phyloP scores from a whole-genome alignment of 2,113 vertebrate species.

The Halichoeres trimaculatus region DNA sequence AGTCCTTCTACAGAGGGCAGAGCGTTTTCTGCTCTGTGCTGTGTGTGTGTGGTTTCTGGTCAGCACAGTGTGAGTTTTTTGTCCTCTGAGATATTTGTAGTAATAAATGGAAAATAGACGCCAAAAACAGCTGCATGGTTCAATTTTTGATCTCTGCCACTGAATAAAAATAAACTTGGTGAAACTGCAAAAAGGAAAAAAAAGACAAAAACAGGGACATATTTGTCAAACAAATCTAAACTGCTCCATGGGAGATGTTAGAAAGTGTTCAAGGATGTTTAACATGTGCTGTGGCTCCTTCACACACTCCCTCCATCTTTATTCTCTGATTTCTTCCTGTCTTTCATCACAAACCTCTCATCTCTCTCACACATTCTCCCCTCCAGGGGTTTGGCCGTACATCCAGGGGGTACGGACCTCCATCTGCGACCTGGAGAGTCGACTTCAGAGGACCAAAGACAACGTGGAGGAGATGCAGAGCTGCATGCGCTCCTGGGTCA shows the following conservation, averaged over 20 bases:
- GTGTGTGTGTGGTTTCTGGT: neutral
- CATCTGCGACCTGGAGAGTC: constrained; percentile 86
- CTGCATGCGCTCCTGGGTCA: constrained; percentile 85
- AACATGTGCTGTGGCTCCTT: too few relatives aligned
- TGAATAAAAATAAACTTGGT: too few relatives aligned
- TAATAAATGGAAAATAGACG: neutral
- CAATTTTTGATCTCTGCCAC: too few relatives aligned
- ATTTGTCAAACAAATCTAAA: too few relatives aligned
- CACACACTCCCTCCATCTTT: neutral
- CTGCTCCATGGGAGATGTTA: too few relatives aligned
- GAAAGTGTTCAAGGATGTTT: too few relatives aligned
- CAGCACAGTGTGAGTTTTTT: neutral
- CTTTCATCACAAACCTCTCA: fast-evolving
- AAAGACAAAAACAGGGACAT: too few relatives aligned
- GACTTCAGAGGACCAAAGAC: constrained; percentile 88
- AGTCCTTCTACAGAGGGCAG: neutral
- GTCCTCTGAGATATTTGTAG: constrained; percentile 7
- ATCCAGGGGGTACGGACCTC: constrained; percentile 81
- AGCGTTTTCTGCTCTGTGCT: neutral
- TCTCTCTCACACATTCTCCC: neutral
- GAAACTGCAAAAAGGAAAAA: too few relatives aligned
- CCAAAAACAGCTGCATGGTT: too few relatives aligned
- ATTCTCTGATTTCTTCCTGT: neutral
- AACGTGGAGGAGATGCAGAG: constrained; percentile 89
- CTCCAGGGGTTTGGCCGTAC: constrained; percentile 87